A percentile compares a stretch with the other conserved stretches of the same genome.
Evolutionary conservation across 2,888 invertebrate genomes (phyloP).

Genomic region (Drosophila multiciliata): DNA sequence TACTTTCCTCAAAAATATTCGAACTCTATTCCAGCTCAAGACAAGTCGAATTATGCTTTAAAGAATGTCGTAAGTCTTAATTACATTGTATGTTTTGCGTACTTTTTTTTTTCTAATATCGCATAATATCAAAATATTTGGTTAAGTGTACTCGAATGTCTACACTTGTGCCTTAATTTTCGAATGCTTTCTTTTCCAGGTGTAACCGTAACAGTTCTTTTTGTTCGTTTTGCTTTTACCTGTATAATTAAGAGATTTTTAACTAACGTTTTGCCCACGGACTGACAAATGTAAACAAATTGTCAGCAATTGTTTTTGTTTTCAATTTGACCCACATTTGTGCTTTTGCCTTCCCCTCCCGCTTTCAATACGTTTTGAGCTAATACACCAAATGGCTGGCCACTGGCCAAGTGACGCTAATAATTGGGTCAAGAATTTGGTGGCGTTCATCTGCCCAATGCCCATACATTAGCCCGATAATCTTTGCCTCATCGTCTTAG

Average conservation of each 20-base stretch:
- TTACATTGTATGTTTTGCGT: not conserved
- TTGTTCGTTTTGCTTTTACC: constrained; percentile 5
- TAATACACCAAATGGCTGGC: constrained; percentile 48
- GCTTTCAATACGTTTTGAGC: constrained; percentile 42
- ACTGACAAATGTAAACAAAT: constrained; percentile 51
- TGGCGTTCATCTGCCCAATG: constrained; percentile 15
- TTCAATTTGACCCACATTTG: constrained; percentile 40
- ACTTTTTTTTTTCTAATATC: not conserved
- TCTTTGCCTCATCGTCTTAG: constrained; percentile 31
- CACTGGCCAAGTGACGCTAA: constrained; percentile 38
- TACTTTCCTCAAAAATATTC: not conserved
- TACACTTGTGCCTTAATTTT: constrained; percentile 5
- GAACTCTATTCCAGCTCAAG: not conserved
- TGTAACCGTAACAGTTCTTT: constrained; percentile 26
- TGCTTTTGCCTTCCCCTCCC: constrained; percentile 2
- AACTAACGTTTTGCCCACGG: constrained; percentile 34
- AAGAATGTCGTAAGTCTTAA: not conserved
- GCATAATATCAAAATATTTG: not conserved
- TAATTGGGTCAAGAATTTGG: constrained; percentile 51
- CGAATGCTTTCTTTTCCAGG: constrained; percentile 2
- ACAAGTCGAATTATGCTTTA: not conserved
- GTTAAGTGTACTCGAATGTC: not conserved
- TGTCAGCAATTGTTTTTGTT: constrained; percentile 48
- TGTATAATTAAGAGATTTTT: constrained; percentile 35
- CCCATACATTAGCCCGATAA: constrained; percentile 42